phyloP scores from a whole-genome alignment of 2,888 invertebrate genomes.

The Dusona sp. region DNA sequence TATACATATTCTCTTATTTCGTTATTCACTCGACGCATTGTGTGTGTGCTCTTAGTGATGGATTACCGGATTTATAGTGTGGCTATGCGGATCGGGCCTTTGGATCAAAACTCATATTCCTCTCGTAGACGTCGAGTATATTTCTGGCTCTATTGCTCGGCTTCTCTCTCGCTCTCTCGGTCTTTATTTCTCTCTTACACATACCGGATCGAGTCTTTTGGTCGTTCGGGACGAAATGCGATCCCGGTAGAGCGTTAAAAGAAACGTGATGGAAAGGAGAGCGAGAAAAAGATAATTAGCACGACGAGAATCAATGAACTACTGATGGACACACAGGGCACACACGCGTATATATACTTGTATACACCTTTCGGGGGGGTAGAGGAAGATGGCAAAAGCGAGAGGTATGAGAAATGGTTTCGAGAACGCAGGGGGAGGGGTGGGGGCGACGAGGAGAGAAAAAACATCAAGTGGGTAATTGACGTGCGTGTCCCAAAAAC shows the following conservation, averaged over 20 bases:
- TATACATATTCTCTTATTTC: slow-evolving; percentile 40
- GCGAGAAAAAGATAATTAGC: slow-evolving; percentile 62
- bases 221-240: slow-evolving; percentile 55
- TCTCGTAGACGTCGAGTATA: slow-evolving; percentile 41
- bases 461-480: slow-evolving; percentile 78
- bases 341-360: not conserved
- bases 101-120: slow-evolving; percentile 62
- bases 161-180: not conserved
- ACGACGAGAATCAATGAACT: slow-evolving; percentile 60
- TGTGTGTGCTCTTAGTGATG: slow-evolving; percentile 80
- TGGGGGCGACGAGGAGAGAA: slow-evolving; percentile 60
- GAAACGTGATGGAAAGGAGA: slow-evolving; percentile 50
- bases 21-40: slow-evolving; percentile 59
- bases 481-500: slow-evolving; percentile 72
- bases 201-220: slow-evolving; percentile 17
- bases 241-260: slow-evolving; percentile 43
- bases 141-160: not conserved
- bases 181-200: not conserved
- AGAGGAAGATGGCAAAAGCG: slow-evolving; percentile 23
- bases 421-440: slow-evolving; percentile 20
- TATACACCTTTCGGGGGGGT: slow-evolving; percentile 7
- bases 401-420: slow-evolving; percentile 50
- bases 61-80: slow-evolving; percentile 75
- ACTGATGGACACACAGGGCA: slow-evolving; percentile 33
- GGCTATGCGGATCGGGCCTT: slow-evolving; percentile 51